Evolutionary conservation across 2,113 vertebrate species (phyloP).

Genomic region (Mormoops blainvillei): DNA sequence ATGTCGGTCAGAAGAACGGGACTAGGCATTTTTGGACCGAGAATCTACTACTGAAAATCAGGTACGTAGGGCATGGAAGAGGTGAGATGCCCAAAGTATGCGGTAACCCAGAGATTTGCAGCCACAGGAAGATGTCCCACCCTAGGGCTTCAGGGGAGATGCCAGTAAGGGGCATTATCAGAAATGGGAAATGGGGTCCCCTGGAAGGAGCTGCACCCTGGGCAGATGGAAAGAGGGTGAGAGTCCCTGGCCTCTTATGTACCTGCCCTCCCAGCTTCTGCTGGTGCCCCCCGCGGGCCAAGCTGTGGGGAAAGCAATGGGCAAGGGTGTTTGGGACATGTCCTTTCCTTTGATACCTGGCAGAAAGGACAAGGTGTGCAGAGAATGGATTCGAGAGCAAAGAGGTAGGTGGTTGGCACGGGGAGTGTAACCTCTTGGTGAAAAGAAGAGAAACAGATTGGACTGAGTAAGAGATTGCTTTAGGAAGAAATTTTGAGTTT

Average conservation of each 20-base stretch:
- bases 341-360: background rate
- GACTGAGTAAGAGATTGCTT: background rate
- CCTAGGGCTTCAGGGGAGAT: background rate
- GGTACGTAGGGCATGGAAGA: background rate
- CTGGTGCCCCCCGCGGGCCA: background rate
- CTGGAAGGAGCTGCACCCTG: background rate
- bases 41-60: background rate
- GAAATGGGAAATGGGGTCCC: background rate
- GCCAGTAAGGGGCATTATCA: background rate
- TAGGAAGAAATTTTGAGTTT: background rate
- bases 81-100: background rate
- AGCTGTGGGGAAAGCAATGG: background rate
- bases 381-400: background rate
- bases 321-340: background rate
- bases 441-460: background rate
- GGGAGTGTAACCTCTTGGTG: background rate
- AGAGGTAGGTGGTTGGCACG: background rate
- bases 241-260: background rate
- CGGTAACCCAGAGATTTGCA: background rate
- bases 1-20: background rate
- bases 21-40: background rate
- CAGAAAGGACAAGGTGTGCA: background rate
- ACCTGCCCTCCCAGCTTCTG: background rate
- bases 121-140: background rate
- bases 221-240: background rate